Base-by-base conservation (phyloP, 1,140 invertebrate species). In the Danaus plexippus region DNA sequence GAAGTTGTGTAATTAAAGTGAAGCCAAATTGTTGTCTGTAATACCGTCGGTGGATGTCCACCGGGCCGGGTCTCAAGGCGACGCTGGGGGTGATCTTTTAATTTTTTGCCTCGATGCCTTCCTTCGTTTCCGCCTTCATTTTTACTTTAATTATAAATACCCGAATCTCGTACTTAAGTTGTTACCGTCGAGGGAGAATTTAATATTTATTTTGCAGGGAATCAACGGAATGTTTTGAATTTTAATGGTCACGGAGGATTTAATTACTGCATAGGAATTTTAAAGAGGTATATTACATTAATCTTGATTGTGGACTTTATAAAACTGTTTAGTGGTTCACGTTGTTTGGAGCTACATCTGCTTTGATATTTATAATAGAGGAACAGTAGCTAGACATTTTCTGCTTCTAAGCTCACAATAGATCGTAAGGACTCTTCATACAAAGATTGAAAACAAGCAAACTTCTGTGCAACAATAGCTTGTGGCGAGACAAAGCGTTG, bases 61-160 rank as follows among this genome's bases (percentile, higher is more conserved):
- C 50, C 12, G 41, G 42, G 11, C 10, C 43, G 45, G 61, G 22
- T 32, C 22, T 32, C 22, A 11, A 57, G 63, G 67, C 61, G 52
- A 57, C 53, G 61, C 68, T 59, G 64, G 54, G 68, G 63, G 73
- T 59, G 56, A 55, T 64, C 54, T 71, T 77, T 73, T 77, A 80
- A 82, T 80, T 82, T 82, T 79, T 79, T 78, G 77, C 72, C 75
- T 52, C 66, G 66, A 53, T 70, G 69, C 69, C 54, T 32, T 32
- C 22, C 22, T 60, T 60, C 57, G 58, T 54, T 52, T 54, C 47
- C 61, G 48, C 52, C 67, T 71, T 67, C 69, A 71, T 75, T 77
- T 71, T 71, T 78, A 75, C 68, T 63, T 67, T 78, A 77, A 82
- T 82, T 78, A 75, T 78, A 79, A 77, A 71, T 73, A 67, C 67